Percentiles rank a stretch among this genome's conserved stretches.
Conservation (phyloP, 1,140 invertebrate genomes). For the Leucophenga varia region DNA sequence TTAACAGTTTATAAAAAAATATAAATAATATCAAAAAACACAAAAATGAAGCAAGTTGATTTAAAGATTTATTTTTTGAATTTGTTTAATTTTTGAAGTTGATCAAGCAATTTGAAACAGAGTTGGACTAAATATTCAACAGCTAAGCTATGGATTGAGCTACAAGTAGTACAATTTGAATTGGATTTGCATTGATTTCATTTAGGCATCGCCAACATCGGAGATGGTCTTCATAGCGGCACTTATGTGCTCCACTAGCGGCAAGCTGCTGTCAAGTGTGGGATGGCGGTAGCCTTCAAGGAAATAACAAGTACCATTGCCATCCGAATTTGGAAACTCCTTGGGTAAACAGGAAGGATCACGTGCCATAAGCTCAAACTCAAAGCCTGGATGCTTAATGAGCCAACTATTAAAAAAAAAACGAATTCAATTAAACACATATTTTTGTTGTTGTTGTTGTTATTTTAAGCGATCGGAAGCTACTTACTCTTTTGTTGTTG, state of each 20-base stretch:
- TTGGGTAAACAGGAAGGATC: constrained; percentile 77
- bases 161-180: constrained; percentile 30
- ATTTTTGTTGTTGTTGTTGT: not conserved
- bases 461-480: too few relatives aligned
- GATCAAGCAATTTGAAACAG: constrained; percentile 26
- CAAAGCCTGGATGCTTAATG: constrained; percentile 72
- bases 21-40: not conserved
- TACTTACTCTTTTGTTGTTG: constrained; percentile 86
- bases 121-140: constrained; percentile 39
- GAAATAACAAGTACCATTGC: constrained; percentile 83
- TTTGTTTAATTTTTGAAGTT: constrained; percentile 7
- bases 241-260: constrained; percentile 68
- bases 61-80: constrained; percentile 29
- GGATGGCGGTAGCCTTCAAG: constrained; percentile 78
- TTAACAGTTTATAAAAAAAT: too few relatives aligned
- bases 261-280: constrained; percentile 60
- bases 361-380: constrained; percentile 73
- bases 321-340: constrained; percentile 74
- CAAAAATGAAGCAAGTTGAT: constrained; percentile 24
- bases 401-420: constrained; percentile 66
- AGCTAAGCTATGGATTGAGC: constrained; percentile 31
- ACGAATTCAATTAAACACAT: not conserved
- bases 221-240: constrained; percentile 58
- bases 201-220: constrained; percentile 40
- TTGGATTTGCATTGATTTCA: not conserved